Evolutionary conservation across 2,888 invertebrate genomes (phyloP), one percentile per base, ranked within the genome.

Genomic region (Mechanitis mazaeus): DNA sequence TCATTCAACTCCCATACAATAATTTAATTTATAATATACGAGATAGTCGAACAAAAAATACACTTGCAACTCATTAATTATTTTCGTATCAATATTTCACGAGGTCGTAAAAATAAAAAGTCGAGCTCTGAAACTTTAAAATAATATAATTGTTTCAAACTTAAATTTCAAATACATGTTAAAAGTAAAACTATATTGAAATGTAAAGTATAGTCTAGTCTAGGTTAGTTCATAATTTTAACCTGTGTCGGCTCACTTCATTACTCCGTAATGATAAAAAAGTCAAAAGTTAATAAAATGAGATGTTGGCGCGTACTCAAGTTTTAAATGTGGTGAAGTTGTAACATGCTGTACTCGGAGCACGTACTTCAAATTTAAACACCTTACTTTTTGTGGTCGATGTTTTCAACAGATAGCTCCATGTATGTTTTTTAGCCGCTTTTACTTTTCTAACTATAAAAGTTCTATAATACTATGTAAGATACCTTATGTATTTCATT

Each of bases 1-100:
- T 45, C 45, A 42, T 56, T 60, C 54, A 20, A 54, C 45, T 58
- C 50, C 7, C 50, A 31, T 28, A 50, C 31, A 50, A 31, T 55
- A 35, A 33, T 55, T 20, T 55, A 12, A 20, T 35, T 33, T 55
- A 38, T 55, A 35, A n/a, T 28, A 55, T 4, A 20, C n/a, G 33
- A 35, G 33, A 3, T 55, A 12, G 7, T 12, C 12, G 38, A 9
- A 35, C 54, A 55, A 55, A 33, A 55, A 35, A 9, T 55, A n/a
- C 6, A 3, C 20, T 12, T 33, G 20, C 4, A 33, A 33, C 20
- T 55, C 38, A n/a, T 55, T 20, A 33, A 9, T 35, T 55, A 55
- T 42, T 1, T 55, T 35, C 35, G 12, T 55, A n/a, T 35, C 5
- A 28, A 3, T 31, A 6, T 31, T 50, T 11, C 20, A 20, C 20